Base-by-base conservation (phyloP, 1,140 invertebrate genomes). In the Metopolophium dirhodum region DNA sequence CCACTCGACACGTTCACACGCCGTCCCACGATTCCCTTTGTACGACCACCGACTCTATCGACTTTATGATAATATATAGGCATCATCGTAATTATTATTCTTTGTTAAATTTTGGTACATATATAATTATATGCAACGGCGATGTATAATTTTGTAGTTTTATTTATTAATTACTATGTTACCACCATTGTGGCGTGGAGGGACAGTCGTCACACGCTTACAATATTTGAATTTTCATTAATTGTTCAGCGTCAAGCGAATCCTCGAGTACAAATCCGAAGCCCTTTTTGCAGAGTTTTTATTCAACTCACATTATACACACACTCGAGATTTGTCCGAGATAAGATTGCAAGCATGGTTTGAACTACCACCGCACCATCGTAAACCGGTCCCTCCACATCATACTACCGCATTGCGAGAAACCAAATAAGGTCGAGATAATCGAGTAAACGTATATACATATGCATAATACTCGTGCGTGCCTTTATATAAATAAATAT, bases 271-370 rank as follows among this genome's bases (percentile, higher is more conserved):
- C 14, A 77, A 77, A 77, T n/a, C 61, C 30, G 61, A n/a, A 77
- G n/a, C 61, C 61, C 61, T 77, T n/a, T n/a, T n/a, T 77, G n/a
- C n/a, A 77, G 61, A n/a, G 61, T 77, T 77, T 77, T 77, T 68
- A n/a, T 77, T 77, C 14, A 18, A 77, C 61, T n/a, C 30, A 18
- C n/a, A 77, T 77, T n/a, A n/a, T 30, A n/a, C 61, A 7, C 57
- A 57, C 8, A 57, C 57, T 6, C n/a, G 30, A 54, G 20, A 54
- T 54, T 54, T 23, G 7, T 54, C 51, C 20, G 51, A 77, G 61
- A 77, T 77, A 77, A 77, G 61, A 77, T n/a, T 77, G 61, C 61
- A n/a, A 77, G 30, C 14, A 77, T 30, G 30, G 61, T 77, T 68
- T 77, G 18, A 68, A n/a, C 61, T 77, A 77, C 61, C 30, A 77